A percentile compares a stretch with the other conserved stretches of the same genome.
Conservation (phyloP, 2,113 vertebrate species). For the Gobius niger region DNA sequence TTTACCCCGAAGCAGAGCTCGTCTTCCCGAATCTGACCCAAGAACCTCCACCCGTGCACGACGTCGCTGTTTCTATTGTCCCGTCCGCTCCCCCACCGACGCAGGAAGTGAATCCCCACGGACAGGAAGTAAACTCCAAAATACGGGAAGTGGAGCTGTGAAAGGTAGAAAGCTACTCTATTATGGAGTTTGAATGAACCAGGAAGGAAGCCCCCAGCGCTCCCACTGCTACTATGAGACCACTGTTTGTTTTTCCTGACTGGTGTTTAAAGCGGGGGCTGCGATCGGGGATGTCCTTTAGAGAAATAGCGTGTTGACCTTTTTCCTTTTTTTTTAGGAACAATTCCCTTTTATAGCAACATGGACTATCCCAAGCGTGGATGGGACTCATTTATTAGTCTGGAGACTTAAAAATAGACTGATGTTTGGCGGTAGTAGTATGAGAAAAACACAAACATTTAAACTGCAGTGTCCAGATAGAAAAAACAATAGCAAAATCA, state of each 20-base stretch:
- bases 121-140: conserved; percentile 3
- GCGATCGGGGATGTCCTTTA: conserved; percentile 22
- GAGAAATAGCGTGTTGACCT: conserved; percentile 29
- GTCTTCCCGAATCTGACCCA: conserved; percentile 41
- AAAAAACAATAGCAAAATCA: too few relatives aligned
- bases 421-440: too few relatives aligned
- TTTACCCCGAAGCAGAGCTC: conserved; percentile 3
- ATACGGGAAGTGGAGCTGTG: conserved; percentile 53
- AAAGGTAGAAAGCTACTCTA: conserved; percentile 42
- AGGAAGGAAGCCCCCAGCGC: conserved; percentile 51
- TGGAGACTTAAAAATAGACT: background rate
- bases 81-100: background rate
- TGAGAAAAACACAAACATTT: too few relatives aligned
- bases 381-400: conserved; percentile 49
- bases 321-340: conserved; percentile 59
- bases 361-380: conserved; percentile 29
- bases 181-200: conserved; percentile 28
- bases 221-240: conserved; percentile 50
- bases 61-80: conserved; percentile 29
- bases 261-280: conserved; percentile 23
- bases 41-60: conserved; percentile 5
- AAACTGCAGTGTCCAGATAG: too few relatives aligned
- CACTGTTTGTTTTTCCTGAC: conserved; percentile 42
- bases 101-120: conserved; percentile 44
- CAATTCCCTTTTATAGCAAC: conserved; percentile 43